phyloP scores from a whole-genome alignment of 2,888 invertebrate genomes.

The Tipula lateralis region DNA sequence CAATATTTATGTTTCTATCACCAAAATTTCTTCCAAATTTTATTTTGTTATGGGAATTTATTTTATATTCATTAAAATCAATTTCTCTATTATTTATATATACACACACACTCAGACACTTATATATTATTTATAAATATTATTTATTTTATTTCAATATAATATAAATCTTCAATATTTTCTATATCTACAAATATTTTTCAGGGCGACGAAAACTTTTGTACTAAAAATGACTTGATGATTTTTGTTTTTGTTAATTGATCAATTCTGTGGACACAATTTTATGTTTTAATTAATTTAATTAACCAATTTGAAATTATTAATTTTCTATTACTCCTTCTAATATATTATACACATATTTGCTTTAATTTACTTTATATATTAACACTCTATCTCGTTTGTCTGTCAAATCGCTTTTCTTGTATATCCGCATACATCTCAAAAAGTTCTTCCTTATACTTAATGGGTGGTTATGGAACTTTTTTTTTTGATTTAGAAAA shows the following conservation, averaged over 20 bases:
- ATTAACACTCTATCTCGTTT: slow-evolving; percentile 9
- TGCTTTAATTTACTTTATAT: background rate
- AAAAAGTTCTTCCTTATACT: background rate
- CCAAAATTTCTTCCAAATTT: background rate
- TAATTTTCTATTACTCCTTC: slow-evolving; percentile 30
- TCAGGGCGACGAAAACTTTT: slow-evolving; percentile 61
- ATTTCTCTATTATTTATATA: background rate
- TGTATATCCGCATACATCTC: slow-evolving; percentile 3
- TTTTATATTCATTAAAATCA: background rate
- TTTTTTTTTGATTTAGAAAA: background rate
- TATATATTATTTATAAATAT: background rate
- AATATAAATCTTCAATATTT: slow-evolving; percentile 37
- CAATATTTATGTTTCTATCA: background rate
- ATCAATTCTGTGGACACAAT: slow-evolving; percentile 32
- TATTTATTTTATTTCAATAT: slow-evolving; percentile 15
- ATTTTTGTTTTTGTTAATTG: slow-evolving; percentile 39
- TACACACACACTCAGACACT: background rate
- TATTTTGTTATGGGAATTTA: background rate
- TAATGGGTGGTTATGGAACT: background rate
- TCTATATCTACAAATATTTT: slow-evolving; percentile 52
- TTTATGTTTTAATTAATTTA: slow-evolving; percentile 26
- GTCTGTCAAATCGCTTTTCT: slow-evolving; percentile 32
- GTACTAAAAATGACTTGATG: slow-evolving; percentile 52
- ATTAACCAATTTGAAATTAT: slow-evolving; percentile 12
- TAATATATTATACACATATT: too few relatives aligned